A percentile compares a stretch with the other conserved stretches of the same genome.
These are phyloP conservation scores for Coracopsis vasa DNA, from an alignment of 2,113 vertebrate genomes.

Conservation along the genomic window DNA sequence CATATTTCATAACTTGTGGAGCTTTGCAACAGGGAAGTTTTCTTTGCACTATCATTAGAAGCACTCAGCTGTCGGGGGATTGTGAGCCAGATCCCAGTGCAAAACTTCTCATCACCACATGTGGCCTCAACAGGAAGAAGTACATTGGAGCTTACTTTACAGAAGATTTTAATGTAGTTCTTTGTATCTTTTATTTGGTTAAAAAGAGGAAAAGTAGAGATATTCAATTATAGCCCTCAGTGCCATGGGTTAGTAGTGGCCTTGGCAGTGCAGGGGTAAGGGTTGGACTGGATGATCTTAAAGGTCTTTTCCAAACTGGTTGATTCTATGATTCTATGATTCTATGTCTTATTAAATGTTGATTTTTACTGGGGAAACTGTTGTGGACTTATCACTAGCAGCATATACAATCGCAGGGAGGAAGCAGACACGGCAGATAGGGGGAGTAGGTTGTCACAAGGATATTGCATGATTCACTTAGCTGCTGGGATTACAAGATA, in stretches of 20 bases:
- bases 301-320: too few species aligned
- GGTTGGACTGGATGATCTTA: too few species aligned
- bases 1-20: conserved; percentile 42
- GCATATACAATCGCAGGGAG: background rate
- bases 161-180: background rate
- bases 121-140: background rate
- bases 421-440: conserved; percentile 28
- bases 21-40: conserved; percentile 13
- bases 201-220: background rate
- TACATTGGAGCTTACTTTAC: background rate
- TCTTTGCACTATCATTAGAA: background rate
- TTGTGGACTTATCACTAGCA: background rate
- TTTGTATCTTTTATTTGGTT: background rate
- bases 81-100: background rate
- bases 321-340: too few species aligned
- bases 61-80: background rate
- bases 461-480: background rate
- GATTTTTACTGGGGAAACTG: background rate
- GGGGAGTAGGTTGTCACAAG: conserved; percentile 9
- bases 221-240: background rate
- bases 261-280: too few species aligned
- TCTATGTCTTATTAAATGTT: background rate
- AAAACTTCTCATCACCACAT: background rate
- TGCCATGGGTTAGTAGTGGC: too few species aligned
- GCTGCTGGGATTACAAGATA: background rate